Percentiles rank a stretch among this genome's conserved stretches.
phyloP scores from a whole-genome alignment of 1,140 invertebrate genomes.

The Trichoplusia ni region DNA sequence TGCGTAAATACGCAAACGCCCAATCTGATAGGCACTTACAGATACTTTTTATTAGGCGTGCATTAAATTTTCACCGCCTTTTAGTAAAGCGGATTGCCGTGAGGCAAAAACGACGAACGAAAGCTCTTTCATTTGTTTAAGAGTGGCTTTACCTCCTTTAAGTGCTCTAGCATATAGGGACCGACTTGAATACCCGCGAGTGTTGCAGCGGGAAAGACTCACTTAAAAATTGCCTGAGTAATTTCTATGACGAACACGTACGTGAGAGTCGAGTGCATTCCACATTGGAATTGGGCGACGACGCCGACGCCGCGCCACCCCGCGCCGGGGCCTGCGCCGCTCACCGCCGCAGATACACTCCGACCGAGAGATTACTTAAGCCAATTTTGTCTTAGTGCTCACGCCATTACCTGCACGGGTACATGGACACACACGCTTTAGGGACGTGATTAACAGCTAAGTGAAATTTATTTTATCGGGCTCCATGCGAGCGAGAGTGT shows the following conservation, averaged over 20 bases:
- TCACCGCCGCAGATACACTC: conserved; percentile 53
- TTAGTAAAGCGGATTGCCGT: conserved; percentile 66
- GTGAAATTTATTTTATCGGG: conserved; percentile 68
- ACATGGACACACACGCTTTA: conserved; percentile 54
- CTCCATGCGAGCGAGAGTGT: conserved; percentile 41
- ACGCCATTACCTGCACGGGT: conserved; percentile 58
- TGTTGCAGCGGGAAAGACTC: conserved; percentile 71
- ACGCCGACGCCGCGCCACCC: conserved; percentile 25
- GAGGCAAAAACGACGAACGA: conserved; percentile 55
- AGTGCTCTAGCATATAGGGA: conserved; percentile 65
- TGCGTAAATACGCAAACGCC: neutral
- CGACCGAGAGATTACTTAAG: conserved; percentile 66
- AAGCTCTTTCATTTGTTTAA: conserved; percentile 75
- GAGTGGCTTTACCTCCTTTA: conserved; percentile 68
- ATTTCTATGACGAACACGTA: conserved; percentile 79
- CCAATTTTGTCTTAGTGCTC: conserved; percentile 72
- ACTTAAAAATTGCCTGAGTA: conserved; percentile 76
- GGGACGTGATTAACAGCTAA: conserved; percentile 67
- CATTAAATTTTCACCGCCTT: conserved; percentile 72
- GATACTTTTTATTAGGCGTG: conserved; percentile 50
- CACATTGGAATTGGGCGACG: conserved; percentile 60
- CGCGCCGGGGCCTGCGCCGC: conserved; percentile 2
- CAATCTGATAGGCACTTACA: conserved; percentile 26
- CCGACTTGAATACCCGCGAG: conserved; percentile 67
- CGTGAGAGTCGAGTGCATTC: conserved; percentile 59